Evolutionary conservation across 30 jellyfish, hydroid and myxozoan genomes (phyloP), one percentile per base, ranked within the genome.

Genomic region (Catostylus mosaicus): DNA sequence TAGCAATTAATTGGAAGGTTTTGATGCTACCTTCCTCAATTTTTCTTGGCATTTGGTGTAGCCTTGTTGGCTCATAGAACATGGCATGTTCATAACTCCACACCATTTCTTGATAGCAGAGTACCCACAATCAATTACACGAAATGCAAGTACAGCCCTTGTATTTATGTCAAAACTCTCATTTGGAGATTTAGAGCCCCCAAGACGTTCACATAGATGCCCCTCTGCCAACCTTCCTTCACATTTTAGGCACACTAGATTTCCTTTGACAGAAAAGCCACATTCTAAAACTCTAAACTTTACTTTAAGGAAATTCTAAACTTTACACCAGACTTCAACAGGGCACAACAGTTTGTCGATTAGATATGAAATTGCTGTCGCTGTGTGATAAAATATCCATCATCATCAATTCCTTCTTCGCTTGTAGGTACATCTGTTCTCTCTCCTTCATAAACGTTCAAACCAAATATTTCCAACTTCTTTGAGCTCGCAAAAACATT

Each of bases 41-140:
- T 69, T 62, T 26, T 33, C n/a, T 37, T 29, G 27, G 31, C 22
- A 20, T 12, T 40, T 62, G 27, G 27, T 22, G 65, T 57, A 64
- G 26, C 51, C 19, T 4, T 31, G 46, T 34, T 27, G 12, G 69
- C 70, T 5, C 69, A 77, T 19, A 51, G 34, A 59, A 37, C 43
- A 26, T 4, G 89, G 89, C 84, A 57, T 80, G 29, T 37, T 45
- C 86, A 65, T 80, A 29, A n/a, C 30, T 29, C 86, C 22, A 40
- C 87, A 66, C 84, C 84, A 79, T 26, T 36, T 9, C 30, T 79
- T 63, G 52, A 79, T 31, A 16, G 84, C 90, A n/a, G 90, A 60
- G 29, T 64, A 45, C 23, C 91, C 85, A 63, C 75, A 34, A 32
- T 87, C 91, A 43, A 67, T 67, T 8, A 45, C 63, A 20, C 84